phyloP scores from a whole-genome alignment of 2,797 vertebrate species.

The Danio choprae region DNA sequence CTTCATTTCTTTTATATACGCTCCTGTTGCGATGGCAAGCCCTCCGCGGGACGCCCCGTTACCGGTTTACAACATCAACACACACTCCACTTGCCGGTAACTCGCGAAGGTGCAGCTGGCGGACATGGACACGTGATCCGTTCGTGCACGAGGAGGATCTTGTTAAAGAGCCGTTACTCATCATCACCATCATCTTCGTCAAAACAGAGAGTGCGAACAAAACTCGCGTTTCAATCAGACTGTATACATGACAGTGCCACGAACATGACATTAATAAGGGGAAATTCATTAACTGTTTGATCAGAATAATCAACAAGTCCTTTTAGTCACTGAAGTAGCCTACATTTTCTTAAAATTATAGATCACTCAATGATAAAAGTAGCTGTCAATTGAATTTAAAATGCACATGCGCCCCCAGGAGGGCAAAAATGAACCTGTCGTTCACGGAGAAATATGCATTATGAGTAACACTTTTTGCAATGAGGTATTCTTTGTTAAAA shows the following conservation, averaged over 20 bases:
- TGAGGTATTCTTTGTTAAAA: no score
- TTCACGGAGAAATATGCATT: no score
- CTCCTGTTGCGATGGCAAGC: constrained; percentile 38
- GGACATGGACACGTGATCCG: constrained; percentile 61
- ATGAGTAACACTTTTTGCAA: no score
- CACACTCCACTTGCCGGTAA: constrained; percentile 58
- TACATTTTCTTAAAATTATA: not conserved
- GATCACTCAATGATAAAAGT: not conserved
- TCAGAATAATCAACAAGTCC: not conserved
- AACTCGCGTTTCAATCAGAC: not conserved
- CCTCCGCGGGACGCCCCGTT: constrained; percentile 54
- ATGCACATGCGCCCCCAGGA: not conserved
- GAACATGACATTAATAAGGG: not conserved
- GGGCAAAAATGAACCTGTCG: not conserved
- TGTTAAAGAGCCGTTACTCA: constrained; percentile 56
- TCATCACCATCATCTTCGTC: not conserved
- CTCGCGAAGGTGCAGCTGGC: constrained; percentile 54
- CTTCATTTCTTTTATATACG: constrained; percentile 50
- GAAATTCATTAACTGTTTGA: not conserved
- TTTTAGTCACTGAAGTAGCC: not conserved
- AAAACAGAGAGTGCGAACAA: not conserved
- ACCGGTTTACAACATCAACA: constrained; percentile 55
- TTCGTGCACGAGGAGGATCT: constrained; percentile 37
- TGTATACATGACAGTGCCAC: not conserved
- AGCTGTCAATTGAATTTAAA: not conserved